Evolutionary conservation across 2,888 invertebrate species (phyloP).

Genomic region (Dichetophora obliterata): DNA sequence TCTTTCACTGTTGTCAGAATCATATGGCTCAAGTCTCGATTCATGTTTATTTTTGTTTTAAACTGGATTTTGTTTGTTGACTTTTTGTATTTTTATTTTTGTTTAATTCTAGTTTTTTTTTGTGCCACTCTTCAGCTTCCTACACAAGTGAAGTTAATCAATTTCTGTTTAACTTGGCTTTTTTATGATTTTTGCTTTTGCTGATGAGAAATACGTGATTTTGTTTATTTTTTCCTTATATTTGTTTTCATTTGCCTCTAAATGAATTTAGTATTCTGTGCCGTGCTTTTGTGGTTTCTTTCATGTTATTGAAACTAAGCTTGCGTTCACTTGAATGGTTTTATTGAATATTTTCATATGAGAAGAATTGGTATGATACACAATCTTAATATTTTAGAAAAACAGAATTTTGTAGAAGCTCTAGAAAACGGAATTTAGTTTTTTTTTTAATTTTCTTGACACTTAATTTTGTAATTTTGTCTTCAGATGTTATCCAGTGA

Average conservation of each 20-base stretch:
- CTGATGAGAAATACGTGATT: neutral
- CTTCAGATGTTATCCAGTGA: too few relatives aligned
- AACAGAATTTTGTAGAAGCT: too few relatives aligned
- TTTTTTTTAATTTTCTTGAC: too few relatives aligned
- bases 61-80: neutral
- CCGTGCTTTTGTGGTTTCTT: constrained; percentile 20
- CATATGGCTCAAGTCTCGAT: neutral
- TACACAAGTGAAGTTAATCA: constrained; percentile 4
- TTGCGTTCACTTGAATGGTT: neutral
- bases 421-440: too few relatives aligned
- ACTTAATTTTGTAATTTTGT: too few relatives aligned
- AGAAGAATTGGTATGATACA: too few relatives aligned
- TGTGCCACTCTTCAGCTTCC: neutral
- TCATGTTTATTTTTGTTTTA: neutral
- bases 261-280: neutral
- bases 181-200: neutral
- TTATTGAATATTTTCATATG: neutral
- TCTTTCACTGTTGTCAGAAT: too few relatives aligned
- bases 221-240: neutral
- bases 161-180: constrained; percentile 13
- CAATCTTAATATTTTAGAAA: too few relatives aligned
- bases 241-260: neutral
- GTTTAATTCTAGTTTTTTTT: neutral
- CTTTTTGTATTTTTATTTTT: too few relatives aligned
- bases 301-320: neutral